phyloP scores from a whole-genome alignment of 2,888 invertebrate genomes.

The Eurois occulta region DNA sequence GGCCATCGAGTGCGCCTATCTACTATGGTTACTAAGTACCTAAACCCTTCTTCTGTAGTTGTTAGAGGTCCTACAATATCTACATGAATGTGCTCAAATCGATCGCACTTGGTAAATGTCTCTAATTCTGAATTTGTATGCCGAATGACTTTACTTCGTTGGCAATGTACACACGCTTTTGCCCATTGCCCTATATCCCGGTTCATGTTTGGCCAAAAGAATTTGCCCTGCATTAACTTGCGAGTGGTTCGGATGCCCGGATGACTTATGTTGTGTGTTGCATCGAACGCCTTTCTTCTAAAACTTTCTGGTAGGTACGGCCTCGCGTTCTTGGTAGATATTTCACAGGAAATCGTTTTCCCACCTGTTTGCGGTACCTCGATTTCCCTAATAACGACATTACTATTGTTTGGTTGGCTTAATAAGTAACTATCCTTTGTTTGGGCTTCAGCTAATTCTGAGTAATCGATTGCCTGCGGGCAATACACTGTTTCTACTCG shows the following conservation, averaged over 20 bases:
- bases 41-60: not conserved
- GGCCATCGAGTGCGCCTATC: slow-evolving; percentile 15
- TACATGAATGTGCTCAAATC: slow-evolving; percentile 9
- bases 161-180: slow-evolving; percentile 9
- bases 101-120: not conserved
- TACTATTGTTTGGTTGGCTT: not conserved
- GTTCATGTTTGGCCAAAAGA: slow-evolving; percentile 20
- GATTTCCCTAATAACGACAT: not conserved
- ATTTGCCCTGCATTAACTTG: slow-evolving; percentile 4
- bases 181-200: slow-evolving; percentile 11
- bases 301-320: slow-evolving; percentile 6
- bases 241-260: slow-evolving; percentile 8
- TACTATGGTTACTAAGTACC: slow-evolving; percentile 5
- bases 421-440: not conserved
- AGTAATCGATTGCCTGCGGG: not conserved
- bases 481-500: not conserved
- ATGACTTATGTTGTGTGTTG: slow-evolving; percentile 10
- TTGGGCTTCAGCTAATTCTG: not conserved
- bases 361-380: not conserved
- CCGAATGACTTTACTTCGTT: slow-evolving; percentile 3
- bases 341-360: slow-evolving; percentile 9
- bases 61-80: slow-evolving; percentile 1
- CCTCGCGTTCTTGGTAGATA: slow-evolving; percentile 2
- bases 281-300: not conserved
- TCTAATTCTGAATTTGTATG: slow-evolving; percentile 7